phyloP scores from a whole-genome alignment of 2,888 invertebrate genomes.

The Agelastica alni region DNA sequence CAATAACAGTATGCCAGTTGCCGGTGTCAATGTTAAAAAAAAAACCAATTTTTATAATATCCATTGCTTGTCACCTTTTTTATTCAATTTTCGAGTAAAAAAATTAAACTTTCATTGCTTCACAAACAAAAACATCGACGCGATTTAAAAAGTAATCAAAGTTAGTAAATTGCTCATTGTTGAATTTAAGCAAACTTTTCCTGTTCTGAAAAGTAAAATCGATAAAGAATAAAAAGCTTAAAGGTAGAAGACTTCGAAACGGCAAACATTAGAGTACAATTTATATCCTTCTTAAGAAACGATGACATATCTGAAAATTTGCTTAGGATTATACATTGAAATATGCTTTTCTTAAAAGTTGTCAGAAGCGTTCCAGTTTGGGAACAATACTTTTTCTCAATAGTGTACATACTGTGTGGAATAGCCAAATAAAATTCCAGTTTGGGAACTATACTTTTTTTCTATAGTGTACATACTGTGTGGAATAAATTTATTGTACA shows the following conservation, averaged over 20 bases:
- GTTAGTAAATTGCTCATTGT: slow-evolving; percentile 53
- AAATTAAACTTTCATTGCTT: slow-evolving; percentile 33
- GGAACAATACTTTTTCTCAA: too few relatives aligned
- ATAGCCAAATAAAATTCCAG: too few relatives aligned
- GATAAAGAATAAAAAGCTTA: slow-evolving; percentile 44
- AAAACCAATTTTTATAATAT: too few relatives aligned
- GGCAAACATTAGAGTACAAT: slow-evolving; percentile 44
- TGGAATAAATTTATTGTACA: too few relatives aligned
- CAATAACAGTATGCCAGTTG: too few relatives aligned
- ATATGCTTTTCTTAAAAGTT: slow-evolving; percentile 37
- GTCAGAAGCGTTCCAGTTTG: too few relatives aligned
- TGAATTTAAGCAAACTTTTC: slow-evolving; percentile 47
- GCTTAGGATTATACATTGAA: slow-evolving; percentile 41
- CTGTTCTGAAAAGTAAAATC: slow-evolving; percentile 48
- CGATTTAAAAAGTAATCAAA: slow-evolving; percentile 52
- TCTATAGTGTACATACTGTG: too few relatives aligned
- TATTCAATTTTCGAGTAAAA: slow-evolving; percentile 25
- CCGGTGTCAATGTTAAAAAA: too few relatives aligned
- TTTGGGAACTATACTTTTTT: too few relatives aligned
- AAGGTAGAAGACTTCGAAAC: slow-evolving; percentile 39
- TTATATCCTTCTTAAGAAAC: slow-evolving; percentile 40
- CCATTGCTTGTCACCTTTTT: slow-evolving; percentile 4
- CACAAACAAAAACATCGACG: slow-evolving; percentile 35
- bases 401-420: too few relatives aligned
- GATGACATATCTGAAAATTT: slow-evolving; percentile 37